These are phyloP conservation scores for Drosophila parabipectinata DNA, from an alignment of 1,140 invertebrate genomes.

Conservation along the genomic window DNA sequence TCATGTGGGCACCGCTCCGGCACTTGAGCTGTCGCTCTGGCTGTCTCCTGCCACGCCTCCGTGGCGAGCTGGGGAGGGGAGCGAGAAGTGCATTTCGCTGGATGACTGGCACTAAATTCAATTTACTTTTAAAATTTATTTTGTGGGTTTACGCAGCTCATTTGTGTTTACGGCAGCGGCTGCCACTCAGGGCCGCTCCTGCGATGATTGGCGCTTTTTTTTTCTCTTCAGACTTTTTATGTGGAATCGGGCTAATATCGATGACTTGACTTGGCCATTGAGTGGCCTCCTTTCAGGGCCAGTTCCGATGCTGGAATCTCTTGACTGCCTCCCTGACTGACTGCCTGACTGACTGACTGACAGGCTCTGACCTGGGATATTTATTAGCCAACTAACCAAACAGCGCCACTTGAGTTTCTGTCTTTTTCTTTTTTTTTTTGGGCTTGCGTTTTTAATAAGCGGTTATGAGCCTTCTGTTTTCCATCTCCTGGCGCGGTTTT, in stretches of 20 bases:
- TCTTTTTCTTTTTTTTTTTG: conserved; percentile 37
- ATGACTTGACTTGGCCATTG: conserved; percentile 80
- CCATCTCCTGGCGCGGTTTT: conserved; percentile 61
- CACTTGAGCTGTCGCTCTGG: conserved; percentile 56
- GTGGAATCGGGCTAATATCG: conserved; percentile 81
- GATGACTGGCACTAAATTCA: conserved; percentile 78
- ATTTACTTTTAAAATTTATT: conserved; percentile 78
- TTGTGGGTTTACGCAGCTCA: conserved; percentile 40
- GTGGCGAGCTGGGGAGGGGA: conserved; percentile 1
- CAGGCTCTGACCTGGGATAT: conserved; percentile 51
- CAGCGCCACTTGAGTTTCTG: conserved; percentile 66
- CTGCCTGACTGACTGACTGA: conserved; percentile 40
- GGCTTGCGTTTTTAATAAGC: conserved; percentile 76
- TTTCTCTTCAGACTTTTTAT: conserved; percentile 41
- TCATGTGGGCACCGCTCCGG: conserved; percentile 66
- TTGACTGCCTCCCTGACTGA: conserved; percentile 10
- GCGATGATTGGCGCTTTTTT: conserved; percentile 77
- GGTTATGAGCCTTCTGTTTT: conserved; percentile 61
- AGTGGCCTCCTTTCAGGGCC: conserved; percentile 50
- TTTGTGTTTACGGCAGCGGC: conserved; percentile 50
- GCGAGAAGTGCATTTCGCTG: conserved; percentile 75
- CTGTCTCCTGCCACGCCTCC: conserved; percentile 62
- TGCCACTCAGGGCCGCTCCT: conserved; percentile 79
- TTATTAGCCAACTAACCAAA: conserved; percentile 73
- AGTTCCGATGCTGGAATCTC: conserved; percentile 1